Base-by-base conservation (phyloP, 1,140 invertebrate species). In the Drosophila nikananu region DNA sequence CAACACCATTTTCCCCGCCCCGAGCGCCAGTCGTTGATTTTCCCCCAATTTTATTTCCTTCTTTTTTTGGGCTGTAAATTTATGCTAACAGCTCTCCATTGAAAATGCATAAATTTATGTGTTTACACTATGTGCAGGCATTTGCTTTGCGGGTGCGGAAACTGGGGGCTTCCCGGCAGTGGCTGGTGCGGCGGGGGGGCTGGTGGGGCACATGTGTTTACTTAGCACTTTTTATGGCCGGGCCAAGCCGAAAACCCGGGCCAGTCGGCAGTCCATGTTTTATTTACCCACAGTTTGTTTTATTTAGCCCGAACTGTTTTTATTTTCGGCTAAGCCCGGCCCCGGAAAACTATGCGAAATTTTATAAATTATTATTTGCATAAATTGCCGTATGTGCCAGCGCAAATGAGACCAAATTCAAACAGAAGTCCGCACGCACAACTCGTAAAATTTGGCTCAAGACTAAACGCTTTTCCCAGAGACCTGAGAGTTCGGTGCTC, bases 31-130 rank as follows among this genome's bases (percentile, higher is more conserved):
- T 59, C 60, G 42, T 73, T 77, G 75, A 65, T 84, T 74, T 60
- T 65, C 59, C 42, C 61, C 70, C 48, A 32, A 48, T 68, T 70
- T 55, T 60, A 21, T 41, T 39, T 57, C 21, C 25, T 41, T 23
- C 73, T 80, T 80, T 86, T 77, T 81, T 67, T 67, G 60, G 84
- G 81, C 80, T 65, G 82, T 86, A 90, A 91, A 90, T 90, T 90
- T 90, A 90, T 90, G 86, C 86, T 91, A 90, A 90, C 86, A 91
- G 86, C 84, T 90, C 87, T 91, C 86, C 86, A 90, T 90, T 90
- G 86, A 90, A 90, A 90, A 86, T 91, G 86, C 86, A 90, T 90
- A 90, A 90, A 90, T 90, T 90, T 90, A 90, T 91, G 86, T 91
- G 86, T 90, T 91, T 91, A 90, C 82, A 91, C 86, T 90, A 82